Evolutionary conservation across 2,113 vertebrate species (phyloP), one percentile per base, ranked within the genome.

Genomic region (Triplophysa rosa): DNA sequence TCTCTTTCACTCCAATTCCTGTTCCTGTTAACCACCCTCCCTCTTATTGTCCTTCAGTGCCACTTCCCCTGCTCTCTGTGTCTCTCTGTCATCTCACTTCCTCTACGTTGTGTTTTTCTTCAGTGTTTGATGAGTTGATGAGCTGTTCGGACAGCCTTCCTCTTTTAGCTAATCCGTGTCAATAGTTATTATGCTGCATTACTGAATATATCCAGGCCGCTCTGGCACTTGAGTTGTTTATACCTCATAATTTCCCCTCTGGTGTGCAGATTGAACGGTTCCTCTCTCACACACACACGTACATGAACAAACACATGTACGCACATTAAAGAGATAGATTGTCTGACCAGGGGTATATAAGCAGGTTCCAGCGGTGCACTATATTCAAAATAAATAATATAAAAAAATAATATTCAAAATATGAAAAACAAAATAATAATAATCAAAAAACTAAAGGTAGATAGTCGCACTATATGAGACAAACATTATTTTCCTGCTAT

Each of bases 11-110:
- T 80, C 80, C 77, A 73, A 74, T 74, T 74, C 72, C 84, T 85
- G 77, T 83, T 83, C 84, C 84, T 85, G 81, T 85, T 85, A 83
- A 79, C 75, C n/a, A 64, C 70, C 79, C 84, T 81, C 84, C 74
- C 81, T 83, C 81, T 52, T 61, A 83, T 79, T 85, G 81, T 85
- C 84, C 81, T 83, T 85, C 81, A 85, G 64, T 67, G 61, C 81
- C 75, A 83, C 80, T 72, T 86, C 83, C 1, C 88, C 62, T 87
- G 45, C 64, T 65, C 86, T 85, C 77, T 77, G 52, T 64, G 62
- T 26, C 76, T 77, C 59, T 47, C 70, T 67, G 56, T 56, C 56
- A 61, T 74, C 66, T 69, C 63, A 59, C 10, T 59, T 33, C 64
- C 67, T 58, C 29, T n/a, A 11, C 61, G 26, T 67, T n/a, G 40